Evolutionary conservation across 2,797 vertebrate genomes (phyloP), one percentile per base, ranked within the genome.

Genomic region (Falco naumanni): DNA sequence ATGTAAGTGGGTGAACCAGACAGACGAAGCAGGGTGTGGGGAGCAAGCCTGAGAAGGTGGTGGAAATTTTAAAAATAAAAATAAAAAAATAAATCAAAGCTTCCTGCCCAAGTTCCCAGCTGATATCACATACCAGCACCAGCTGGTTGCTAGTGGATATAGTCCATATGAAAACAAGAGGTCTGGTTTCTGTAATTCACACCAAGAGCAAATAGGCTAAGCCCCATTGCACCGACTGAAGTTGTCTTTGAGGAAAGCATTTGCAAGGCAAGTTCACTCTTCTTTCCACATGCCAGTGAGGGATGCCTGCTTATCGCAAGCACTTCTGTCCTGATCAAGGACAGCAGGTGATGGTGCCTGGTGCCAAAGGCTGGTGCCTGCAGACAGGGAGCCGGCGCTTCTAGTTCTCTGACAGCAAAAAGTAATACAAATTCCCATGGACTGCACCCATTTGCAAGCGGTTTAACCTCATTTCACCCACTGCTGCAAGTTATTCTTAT

Each of bases 181-280:
- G 43, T 84, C 95, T 97, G 95, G 84, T 96, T 95, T 89, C 90
- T 94, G 86, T 95, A 92, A 93, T 43, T 68, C 88, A 90, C 91
- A 87, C 70, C 77, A 53, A 45, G 37, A 63, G 28, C 4, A 53
- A 84, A 59, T 0, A 1, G 85, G 21, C 66, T 41, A 17, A 93
- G 53, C 59, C 56, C 56, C 59, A 57, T n/a, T 1, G 22, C 54
- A 78, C 26, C 0, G 5, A 26, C 13, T 25, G 51, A 74, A 61
- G 63, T 13, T n/a, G 20, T 11, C 45, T 50, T 25, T 29, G 61
- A 53, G 81, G 59, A 64, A 89, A 82, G 56, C 66, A n/a, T 37
- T 41, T 60, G 33, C 33, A 28, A 77, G n/a, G 45, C 37, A 92
- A 89, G 75, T 59, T 31, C 45, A 6, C 17, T 82, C 48, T 61